phyloP scores from a whole-genome alignment of 2,113 vertebrate genomes.

The Callionymus lyra region DNA sequence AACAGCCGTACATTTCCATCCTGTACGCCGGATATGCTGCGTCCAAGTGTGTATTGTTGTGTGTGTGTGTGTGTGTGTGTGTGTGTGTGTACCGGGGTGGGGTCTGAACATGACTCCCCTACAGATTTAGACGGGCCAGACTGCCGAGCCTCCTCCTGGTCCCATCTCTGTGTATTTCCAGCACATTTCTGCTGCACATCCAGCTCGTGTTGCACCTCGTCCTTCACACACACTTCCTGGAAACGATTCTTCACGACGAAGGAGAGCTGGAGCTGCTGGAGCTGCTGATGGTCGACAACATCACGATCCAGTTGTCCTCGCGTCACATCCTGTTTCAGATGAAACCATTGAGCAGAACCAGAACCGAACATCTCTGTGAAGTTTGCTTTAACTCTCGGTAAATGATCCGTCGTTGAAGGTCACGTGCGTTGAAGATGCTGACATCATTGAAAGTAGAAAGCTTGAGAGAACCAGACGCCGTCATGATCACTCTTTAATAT shows the following conservation, averaged over 20 bases:
- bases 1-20: slow-evolving; percentile 47
- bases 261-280: not conserved
- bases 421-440: too few species aligned
- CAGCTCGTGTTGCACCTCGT: slow-evolving; percentile 9
- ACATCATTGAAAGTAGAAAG: too few species aligned
- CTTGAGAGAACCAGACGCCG: too few species aligned
- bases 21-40: slow-evolving; percentile 11
- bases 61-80: slow-evolving; percentile 5
- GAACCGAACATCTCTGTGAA: too few species aligned
- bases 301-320: too few species aligned
- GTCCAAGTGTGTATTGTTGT: not conserved
- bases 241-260: slow-evolving; percentile 9
- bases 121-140: slow-evolving; percentile 29
- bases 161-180: slow-evolving; percentile 22
- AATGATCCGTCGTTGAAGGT: too few species aligned
- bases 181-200: slow-evolving; percentile 6
- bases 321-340: too few species aligned
- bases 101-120: slow-evolving; percentile 17
- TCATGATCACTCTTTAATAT: too few species aligned
- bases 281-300: too few species aligned
- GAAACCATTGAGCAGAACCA: too few species aligned
- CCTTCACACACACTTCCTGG: not conserved
- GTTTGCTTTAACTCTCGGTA: too few species aligned
- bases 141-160: not conserved
- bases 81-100: slow-evolving; percentile 12